Evolutionary conservation across 1,140 invertebrate species (phyloP), one percentile per base, ranked within the genome.

Genomic region (Hyles euphorbiae): DNA sequence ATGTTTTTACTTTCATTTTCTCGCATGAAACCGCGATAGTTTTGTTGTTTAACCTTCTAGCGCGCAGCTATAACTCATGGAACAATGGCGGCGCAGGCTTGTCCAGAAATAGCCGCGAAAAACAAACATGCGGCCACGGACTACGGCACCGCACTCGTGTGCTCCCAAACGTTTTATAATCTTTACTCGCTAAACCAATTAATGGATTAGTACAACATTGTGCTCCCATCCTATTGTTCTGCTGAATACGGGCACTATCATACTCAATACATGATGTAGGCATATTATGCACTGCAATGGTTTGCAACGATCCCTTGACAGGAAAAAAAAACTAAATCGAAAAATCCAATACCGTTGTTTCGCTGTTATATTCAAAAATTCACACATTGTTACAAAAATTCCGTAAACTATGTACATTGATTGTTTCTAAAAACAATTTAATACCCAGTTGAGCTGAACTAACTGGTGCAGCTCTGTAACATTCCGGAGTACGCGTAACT

Each of bases 381-480:
- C 22, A 56, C 53, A 51, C 53, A 51, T 58, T 58, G 49, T 59
- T 59, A 52, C 48, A 36, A 43, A 59, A 59, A 59, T 8, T 11
- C 50, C 34, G 50, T 52, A 48, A 34, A 34, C 50, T n/a, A 43
- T 33, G 56, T 67, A 71, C 69, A 70, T 67, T 67, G 72, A 74
- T 72, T 77, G 73, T 74, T 77, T 65, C 67, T 72, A 72, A 77
- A 82, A 83, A 78, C 76, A 77, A 83, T 81, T 81, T 78, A 81
- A 70, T 70, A 74, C 58, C 58, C 67, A 68, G 72, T 72, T 70
- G 69, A 75, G 57, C 65, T 74, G 72, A 75, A 81, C 72, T 69
- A 78, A 76, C 73, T 76, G 70, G 32, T 46, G 61, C 58, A 68
- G 72, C 69, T 74, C 68, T 74, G 71, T 68, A 69, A 81, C 74